Percentiles rank a stretch among this genome's conserved stretches.
These are phyloP conservation scores for Azemiops feae DNA, from an alignment of 2,113 vertebrate species.

Conservation along the genomic window DNA sequence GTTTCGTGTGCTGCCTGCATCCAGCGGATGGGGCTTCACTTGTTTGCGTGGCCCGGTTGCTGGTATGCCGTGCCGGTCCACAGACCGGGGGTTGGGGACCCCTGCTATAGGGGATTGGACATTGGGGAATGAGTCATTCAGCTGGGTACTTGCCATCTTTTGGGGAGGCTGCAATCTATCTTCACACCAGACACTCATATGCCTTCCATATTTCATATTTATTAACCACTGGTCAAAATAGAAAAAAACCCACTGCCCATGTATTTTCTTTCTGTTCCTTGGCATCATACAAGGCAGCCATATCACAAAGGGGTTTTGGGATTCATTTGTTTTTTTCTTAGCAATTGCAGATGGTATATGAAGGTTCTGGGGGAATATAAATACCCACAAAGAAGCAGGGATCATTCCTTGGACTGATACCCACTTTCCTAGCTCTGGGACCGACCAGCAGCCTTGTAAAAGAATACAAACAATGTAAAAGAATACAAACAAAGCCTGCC, in stretches of 20 bases:
- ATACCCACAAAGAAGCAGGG: background rate
- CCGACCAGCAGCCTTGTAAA: background rate
- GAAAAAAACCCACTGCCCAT: background rate
- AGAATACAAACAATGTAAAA: background rate
- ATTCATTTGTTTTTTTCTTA: too few species aligned
- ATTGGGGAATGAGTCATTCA: background rate
- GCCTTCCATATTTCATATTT: background rate
- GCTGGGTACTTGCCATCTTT: background rate
- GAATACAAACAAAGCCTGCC: background rate
- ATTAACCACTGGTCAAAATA: background rate
- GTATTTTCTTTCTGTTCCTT: too few species aligned
- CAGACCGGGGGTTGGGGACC: too few species aligned
- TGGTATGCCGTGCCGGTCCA: too few species aligned
- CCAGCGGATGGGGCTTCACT: too few species aligned
- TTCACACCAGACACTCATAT: background rate
- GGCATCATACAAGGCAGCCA: background rate
- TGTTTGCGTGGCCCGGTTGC: too few species aligned
- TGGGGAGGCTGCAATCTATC: background rate
- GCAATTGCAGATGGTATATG: too few species aligned
- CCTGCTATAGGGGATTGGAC: background rate
- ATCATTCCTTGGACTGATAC: background rate
- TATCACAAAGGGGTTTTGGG: background rate
- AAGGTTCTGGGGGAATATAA: background rate
- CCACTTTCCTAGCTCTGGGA: background rate
- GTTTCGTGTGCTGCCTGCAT: too few species aligned